Evolutionary conservation across 2,888 invertebrate species (phyloP).

Genomic region (Cephalotes varians): DNA sequence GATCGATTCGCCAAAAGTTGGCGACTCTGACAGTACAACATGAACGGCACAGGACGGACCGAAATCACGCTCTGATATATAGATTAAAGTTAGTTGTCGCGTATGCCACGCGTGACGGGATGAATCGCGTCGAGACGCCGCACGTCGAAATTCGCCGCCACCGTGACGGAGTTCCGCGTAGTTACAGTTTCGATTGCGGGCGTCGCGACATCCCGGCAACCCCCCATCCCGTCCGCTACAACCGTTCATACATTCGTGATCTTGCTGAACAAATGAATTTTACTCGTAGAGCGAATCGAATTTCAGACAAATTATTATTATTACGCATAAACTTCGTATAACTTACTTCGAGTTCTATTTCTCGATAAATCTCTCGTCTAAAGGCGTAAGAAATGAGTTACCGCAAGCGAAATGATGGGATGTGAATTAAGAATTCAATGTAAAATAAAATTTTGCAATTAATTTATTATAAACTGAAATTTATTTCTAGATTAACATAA

Average conservation of each 20-base stretch:
- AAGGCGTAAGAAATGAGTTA: not conserved
- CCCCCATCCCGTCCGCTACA: slow-evolving; percentile 11
- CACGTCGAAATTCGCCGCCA: slow-evolving; percentile 46
- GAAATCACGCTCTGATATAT: slow-evolving; percentile 60
- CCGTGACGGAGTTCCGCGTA: slow-evolving; percentile 54
- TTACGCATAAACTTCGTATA: not conserved
- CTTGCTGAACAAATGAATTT: slow-evolving; percentile 46
- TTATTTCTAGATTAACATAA: slow-evolving; percentile 2
- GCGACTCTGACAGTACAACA: not conserved
- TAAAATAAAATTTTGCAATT: slow-evolving; percentile 8
- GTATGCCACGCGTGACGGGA: slow-evolving; percentile 57
- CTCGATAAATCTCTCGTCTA: not conserved
- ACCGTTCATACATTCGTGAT: slow-evolving; percentile 42
- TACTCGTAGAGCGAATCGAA: not conserved
- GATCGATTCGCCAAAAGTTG: slow-evolving; percentile 38
- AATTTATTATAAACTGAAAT: not conserved
- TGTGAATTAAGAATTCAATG: not conserved
- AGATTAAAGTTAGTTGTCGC: slow-evolving; percentile 58
- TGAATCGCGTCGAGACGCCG: slow-evolving; percentile 54
- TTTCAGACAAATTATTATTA: slow-evolving; percentile 31
- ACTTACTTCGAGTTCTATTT: not conserved
- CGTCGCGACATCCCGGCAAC: slow-evolving; percentile 36
- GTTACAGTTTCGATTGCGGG: slow-evolving; percentile 56
- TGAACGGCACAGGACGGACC: slow-evolving; percentile 36
- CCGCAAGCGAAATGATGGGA: not conserved